Evolutionary conservation across 2,113 vertebrate species (phyloP).

Genomic region (Pomatostomus ruficeps): DNA sequence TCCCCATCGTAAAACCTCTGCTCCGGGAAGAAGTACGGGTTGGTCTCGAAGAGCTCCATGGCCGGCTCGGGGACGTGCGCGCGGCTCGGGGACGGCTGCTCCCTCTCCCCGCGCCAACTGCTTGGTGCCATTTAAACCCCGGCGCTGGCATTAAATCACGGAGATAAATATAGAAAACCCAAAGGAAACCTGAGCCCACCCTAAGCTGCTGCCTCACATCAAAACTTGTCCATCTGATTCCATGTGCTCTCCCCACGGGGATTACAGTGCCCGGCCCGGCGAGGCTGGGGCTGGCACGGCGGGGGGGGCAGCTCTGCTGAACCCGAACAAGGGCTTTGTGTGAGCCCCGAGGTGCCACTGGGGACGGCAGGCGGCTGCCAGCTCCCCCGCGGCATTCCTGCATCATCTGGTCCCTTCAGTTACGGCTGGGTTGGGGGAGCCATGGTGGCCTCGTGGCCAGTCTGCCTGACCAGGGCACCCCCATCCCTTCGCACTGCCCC

Average conservation of each 20-base stretch:
- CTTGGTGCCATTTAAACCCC: conserved; percentile 98
- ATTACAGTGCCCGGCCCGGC: conserved; percentile 28
- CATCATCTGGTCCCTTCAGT: conserved; percentile 74
- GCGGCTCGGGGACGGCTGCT: conserved; percentile 78
- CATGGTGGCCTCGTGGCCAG: background rate
- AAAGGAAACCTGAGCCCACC: conserved; percentile 90
- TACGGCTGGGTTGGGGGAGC: background rate
- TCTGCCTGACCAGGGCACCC: background rate
- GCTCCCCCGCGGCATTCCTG: conserved; percentile 12
- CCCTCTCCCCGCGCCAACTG: conserved; percentile 78
- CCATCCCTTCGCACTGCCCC: background rate
- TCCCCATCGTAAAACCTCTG: conserved; percentile 95
- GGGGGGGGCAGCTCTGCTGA: conserved; percentile 2
- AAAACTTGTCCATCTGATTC: conserved; percentile 91
- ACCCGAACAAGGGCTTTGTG: conserved; percentile 49
- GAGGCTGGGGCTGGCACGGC: background rate
- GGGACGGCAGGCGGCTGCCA: background rate
- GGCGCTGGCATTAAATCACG: conserved; percentile 93
- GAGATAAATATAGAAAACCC: conserved; percentile 98
- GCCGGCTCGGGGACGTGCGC: conserved; percentile 32
- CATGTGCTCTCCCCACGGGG: conserved; percentile 72
- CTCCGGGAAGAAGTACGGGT: conserved; percentile 93
- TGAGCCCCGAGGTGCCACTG: conserved; percentile 53
- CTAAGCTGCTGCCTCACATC: conserved; percentile 99
- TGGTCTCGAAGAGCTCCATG: conserved; percentile 99